Evolutionary conservation across 2,888 invertebrate species (phyloP), one percentile per base, ranked within the genome.

Genomic region (Eupelmus urozonus): DNA sequence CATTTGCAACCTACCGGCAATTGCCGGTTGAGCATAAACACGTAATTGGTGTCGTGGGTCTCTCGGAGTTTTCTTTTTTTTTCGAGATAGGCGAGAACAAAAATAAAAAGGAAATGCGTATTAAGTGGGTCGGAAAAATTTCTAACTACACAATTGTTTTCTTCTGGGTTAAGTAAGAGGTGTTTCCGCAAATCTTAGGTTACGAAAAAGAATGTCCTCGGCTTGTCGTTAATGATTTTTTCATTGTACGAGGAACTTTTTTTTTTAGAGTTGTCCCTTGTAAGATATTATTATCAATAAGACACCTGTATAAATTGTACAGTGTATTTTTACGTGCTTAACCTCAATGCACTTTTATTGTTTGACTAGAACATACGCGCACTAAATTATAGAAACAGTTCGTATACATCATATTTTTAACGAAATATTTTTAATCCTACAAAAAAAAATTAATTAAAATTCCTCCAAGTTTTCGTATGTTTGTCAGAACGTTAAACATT

Each of bases 1-100:
- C 72, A 77, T 77, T 77, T 67, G 60, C 72, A 66, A 59, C 63
- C 65, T 20, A 63, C 53, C 16, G 34, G 23, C 65, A 78, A 78
- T 78, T 78, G 70, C 63, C 45, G 18, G 34, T 57, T 42, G 59
- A 66, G n/a, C 63, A 60, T 63, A 63, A 57, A 70, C 25, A 29
- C 60, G 42, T 67, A 72, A 72, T 77, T 72, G 55, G 20, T 40
- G 45, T 40, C 62, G 18, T 51, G 25, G 7, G 72, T 18, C 20
- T 53, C 55, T 42, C 23, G 20, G 20, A 76, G 9, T 70, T 63
- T 63, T 75, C 67, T 49, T 69, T 60, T 42, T 62, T 51, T 42
- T 75, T 45, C 27, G 27, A 59, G 60, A 3, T 18, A 7, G 25
- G 57, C 51, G 63, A 40, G 16, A 53, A 63, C 20, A 55, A 70